Percentiles rank a stretch among this genome's conserved stretches.
phyloP scores from a whole-genome alignment of 1,140 invertebrate genomes.

The Pseudomyrmex dendroicus region DNA sequence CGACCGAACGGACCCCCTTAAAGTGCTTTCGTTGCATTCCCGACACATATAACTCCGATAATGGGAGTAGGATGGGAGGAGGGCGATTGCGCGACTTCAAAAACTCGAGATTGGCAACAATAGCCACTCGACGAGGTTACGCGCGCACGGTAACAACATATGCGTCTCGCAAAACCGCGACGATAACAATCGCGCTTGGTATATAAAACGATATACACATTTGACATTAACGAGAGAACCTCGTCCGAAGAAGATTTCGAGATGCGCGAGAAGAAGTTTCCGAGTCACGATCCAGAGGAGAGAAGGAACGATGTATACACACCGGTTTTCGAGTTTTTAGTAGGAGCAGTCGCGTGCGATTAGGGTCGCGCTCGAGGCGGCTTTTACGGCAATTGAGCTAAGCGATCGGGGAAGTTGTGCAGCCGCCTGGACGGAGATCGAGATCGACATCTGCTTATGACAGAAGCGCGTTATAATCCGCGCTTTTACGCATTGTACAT shows the following conservation, averaged over 20 bases:
- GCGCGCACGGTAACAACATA: constrained; percentile 63
- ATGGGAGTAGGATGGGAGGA: constrained; percentile 63
- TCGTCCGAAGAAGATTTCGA: neutral
- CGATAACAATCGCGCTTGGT: constrained; percentile 63
- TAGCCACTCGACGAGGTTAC: constrained; percentile 72
- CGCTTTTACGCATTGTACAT: constrained; percentile 57
- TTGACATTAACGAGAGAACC: no score
- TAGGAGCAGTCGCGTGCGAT: constrained; percentile 51
- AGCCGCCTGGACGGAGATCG: constrained; percentile 72
- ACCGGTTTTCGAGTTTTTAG: constrained; percentile 19
- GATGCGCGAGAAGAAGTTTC: neutral
- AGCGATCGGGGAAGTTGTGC: constrained; percentile 76
- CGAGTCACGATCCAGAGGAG: no score
- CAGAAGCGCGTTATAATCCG: constrained; percentile 81
- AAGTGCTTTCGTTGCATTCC: constrained; percentile 76
- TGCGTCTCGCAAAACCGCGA: constrained; percentile 39
- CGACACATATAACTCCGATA: constrained; percentile 64
- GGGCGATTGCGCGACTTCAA: constrained; percentile 36
- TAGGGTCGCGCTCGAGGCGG: constrained; percentile 68
- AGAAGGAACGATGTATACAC: neutral
- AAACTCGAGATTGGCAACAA: constrained; percentile 39
- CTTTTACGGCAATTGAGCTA: constrained; percentile 83
- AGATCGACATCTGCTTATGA: constrained; percentile 83
- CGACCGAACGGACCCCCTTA: constrained; percentile 69
- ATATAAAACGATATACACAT: neutral